Conservation (phyloP, 2,797 vertebrate species). For the Paguma larvata region DNA sequence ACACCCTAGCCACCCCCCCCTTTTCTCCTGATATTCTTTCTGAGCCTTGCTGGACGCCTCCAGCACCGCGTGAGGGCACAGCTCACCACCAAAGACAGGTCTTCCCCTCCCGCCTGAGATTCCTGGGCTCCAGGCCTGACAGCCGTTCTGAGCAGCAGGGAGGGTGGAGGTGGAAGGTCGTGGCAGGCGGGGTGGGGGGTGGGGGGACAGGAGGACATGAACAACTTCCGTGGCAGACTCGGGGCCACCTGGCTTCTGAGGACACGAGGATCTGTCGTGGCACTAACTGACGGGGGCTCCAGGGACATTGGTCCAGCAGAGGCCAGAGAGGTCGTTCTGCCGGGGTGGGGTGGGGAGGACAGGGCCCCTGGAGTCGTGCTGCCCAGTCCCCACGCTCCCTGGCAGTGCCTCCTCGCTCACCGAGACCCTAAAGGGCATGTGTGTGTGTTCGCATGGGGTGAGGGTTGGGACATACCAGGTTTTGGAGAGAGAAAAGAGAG, state of each 20-base stretch:
- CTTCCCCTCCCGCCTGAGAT: not conserved
- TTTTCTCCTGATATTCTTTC: not conserved
- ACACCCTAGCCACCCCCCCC: accelerated
- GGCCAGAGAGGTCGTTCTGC: not conserved
- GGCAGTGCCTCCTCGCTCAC: not conserved
- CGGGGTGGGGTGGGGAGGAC: not conserved
- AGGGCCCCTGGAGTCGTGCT: no score
- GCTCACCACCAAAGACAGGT: accelerated
- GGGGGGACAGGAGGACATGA: accelerated
- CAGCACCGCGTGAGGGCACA: not conserved
- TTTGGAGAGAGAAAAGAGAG: not conserved
- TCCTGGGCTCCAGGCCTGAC: not conserved
- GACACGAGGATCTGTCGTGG: not conserved
- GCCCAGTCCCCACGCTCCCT: not conserved
- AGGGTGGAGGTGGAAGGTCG: not conserved
- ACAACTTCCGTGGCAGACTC: no score
- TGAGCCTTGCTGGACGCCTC: not conserved
- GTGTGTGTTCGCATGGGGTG: no score
- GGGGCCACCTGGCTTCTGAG: not conserved
- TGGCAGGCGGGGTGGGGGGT: no score
- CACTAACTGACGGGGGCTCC: not conserved
- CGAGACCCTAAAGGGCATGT: not conserved
- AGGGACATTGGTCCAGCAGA: not conserved
- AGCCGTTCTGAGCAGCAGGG: not conserved
- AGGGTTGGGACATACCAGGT: no score